Evolutionary conservation across 1,140 invertebrate genomes (phyloP), one percentile per base, ranked within the genome.

Genomic region (Sminthurinus signatus): DNA sequence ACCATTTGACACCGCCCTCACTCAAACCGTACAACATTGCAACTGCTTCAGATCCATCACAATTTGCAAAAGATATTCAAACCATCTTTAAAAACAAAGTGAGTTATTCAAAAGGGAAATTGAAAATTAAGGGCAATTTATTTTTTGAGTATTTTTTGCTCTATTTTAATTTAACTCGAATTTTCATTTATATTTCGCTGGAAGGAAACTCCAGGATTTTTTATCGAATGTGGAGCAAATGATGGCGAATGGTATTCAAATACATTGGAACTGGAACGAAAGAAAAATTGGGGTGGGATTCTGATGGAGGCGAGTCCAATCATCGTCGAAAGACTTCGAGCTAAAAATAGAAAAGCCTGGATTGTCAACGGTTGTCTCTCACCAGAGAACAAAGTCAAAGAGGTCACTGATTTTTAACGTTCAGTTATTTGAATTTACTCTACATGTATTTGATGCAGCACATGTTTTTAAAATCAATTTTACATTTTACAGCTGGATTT

Each of bases 341-440:
- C 8, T 10, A 32, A 36, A 42, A 12, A 57, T 57, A 27, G 54
- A 2, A 32, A 42, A 42, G 54, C 54, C 8, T 57, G 54, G 54
- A 57, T 17, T 5, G 29, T 29, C 14, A 57, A 57, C 23, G n/a
- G 14, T 57, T 57, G 54, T 21, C 31, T 57, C 2, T 32, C 54
- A 19, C 17, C 28, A 4, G 8, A 8, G 4, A n/a, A n/a, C 23
- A 4, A 12, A 10, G 5, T n/a, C n/a, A n/a, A 12, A 10, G 44
- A 48, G n/a, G 17, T n/a, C 23, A 48, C 5, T n/a, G 23, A n/a
- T 12, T 5, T 12, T 5, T 48, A 48, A 39, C n/a, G 23, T 48
- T 48, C 5, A 25, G 19, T 5, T 21, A 48, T 48, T 48, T 25
- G 23, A 19, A 25, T n/a, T 25, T 21, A 4, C 44, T 48, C 23